phyloP scores from a whole-genome alignment of 2,888 invertebrate species.

The Ochropacha duplaris region DNA sequence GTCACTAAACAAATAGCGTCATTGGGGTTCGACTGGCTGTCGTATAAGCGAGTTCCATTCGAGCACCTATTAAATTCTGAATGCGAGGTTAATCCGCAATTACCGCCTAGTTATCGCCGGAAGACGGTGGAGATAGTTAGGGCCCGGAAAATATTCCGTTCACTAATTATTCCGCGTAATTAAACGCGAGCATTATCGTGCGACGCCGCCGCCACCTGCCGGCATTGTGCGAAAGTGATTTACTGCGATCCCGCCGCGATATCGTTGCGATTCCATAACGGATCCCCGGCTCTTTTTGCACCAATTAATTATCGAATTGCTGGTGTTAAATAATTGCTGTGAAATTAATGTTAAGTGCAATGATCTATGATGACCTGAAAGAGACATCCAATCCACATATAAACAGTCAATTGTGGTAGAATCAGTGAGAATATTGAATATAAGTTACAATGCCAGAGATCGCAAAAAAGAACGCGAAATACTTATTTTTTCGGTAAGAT shows the following conservation, averaged over 20 bases:
- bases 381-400: not conserved
- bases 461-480: conserved; percentile 39
- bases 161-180: conserved; percentile 84
- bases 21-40: conserved; percentile 60
- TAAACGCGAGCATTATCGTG: conserved; percentile 81
- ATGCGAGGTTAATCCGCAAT: conserved; percentile 81
- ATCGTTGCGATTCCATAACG: conserved; percentile 69
- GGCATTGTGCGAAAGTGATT: conserved; percentile 80
- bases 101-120: conserved; percentile 83
- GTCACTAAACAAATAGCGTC: conserved; percentile 72
- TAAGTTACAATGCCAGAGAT: not conserved
- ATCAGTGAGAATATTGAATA: conserved; percentile 9
- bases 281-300: conserved; percentile 76
- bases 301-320: conserved; percentile 81
- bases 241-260: conserved; percentile 78
- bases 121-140: conserved; percentile 82
- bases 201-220: conserved; percentile 80
- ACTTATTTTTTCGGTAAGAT: conserved; percentile 51
- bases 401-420: not conserved
- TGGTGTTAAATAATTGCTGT: conserved; percentile 78
- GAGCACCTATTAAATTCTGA: conserved; percentile 80
- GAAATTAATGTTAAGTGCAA: conserved; percentile 72
- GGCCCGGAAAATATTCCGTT: conserved; percentile 83
- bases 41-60: conserved; percentile 47
- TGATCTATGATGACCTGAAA: conserved; percentile 34